Evolutionary conservation across 2,797 vertebrate species (phyloP).

Genomic region (Mormyrus proboscirostris): DNA sequence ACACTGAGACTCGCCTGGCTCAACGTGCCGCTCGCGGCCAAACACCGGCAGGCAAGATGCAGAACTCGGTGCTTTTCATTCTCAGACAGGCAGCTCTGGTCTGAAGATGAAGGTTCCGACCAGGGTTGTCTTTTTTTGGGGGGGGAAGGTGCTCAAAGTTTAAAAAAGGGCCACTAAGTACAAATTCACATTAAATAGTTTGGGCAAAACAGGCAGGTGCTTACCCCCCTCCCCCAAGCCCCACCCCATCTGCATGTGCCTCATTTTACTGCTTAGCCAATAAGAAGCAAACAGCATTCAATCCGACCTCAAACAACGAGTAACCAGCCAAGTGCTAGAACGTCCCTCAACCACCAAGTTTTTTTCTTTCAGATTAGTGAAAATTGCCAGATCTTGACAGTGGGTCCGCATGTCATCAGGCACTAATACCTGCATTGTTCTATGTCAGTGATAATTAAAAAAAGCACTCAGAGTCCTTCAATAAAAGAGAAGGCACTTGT

Average conservation of each 20-base stretch:
- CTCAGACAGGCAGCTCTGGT: not conserved
- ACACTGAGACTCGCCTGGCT: not conserved
- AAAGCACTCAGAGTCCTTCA: not conserved
- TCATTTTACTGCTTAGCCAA: not conserved
- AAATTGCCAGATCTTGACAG: not conserved
- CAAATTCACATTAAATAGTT: not conserved
- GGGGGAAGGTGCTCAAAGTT: not conserved
- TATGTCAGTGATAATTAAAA: not conserved
- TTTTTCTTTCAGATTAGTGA: not conserved
- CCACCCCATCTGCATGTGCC: not conserved
- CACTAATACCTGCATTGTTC: not conserved
- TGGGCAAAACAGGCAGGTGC: not conserved
- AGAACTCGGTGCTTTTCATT: not conserved
- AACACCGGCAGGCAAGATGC: not conserved
- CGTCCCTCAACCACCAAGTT: not conserved
- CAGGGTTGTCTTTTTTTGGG: not conserved
- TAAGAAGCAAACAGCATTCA: not conserved
- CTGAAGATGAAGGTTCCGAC: not conserved
- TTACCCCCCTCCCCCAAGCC: not conserved
- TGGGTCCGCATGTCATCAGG: not conserved
- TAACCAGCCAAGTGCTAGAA: not conserved
- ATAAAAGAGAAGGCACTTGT: constrained; percentile 16
- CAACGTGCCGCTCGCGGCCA: not conserved
- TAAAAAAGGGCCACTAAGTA: not conserved
- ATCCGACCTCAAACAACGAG: not conserved